Conservation (phyloP, 2,113 vertebrate species). For the Callocephalon fimbriatum region DNA sequence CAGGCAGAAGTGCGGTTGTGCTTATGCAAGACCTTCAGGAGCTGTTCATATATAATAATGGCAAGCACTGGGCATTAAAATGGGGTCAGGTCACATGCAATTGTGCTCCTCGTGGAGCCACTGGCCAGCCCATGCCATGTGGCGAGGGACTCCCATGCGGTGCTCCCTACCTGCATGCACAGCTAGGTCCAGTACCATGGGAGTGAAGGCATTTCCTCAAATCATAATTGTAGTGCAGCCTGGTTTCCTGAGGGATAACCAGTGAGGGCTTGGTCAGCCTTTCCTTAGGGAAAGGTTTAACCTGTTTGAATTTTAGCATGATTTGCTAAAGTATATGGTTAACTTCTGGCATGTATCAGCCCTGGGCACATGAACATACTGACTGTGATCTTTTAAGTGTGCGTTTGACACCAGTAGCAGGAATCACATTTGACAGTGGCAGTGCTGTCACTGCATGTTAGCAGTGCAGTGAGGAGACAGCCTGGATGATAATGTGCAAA, state of each 20-base stretch:
- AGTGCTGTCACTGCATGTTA: not conserved
- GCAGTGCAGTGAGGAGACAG: not conserved
- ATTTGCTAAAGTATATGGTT: not conserved
- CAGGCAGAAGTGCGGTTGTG: not conserved
- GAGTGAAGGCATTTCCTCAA: not conserved
- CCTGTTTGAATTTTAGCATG: not conserved
- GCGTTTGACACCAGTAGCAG: not conserved
- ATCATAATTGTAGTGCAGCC: not conserved
- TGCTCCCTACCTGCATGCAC: accelerated
- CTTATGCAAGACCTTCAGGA: not conserved
- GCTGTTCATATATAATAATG: not conserved
- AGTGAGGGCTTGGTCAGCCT: not conserved
- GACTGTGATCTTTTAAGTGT: not conserved
- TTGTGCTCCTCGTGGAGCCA: not conserved
- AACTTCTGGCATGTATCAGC: not conserved
- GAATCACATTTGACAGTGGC: accelerated
- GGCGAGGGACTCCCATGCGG: accelerated
- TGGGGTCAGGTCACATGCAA: not conserved
- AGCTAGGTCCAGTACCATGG: not conserved
- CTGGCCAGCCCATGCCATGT: accelerated
- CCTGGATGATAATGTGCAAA: not conserved
- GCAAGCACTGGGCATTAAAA: not conserved
- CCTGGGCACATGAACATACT: not conserved
- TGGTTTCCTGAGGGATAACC: not conserved
- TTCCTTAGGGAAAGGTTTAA: not conserved